Base-by-base conservation (phyloP, 2,888 invertebrate genomes). In the Alviniconcha strummeri region DNA sequence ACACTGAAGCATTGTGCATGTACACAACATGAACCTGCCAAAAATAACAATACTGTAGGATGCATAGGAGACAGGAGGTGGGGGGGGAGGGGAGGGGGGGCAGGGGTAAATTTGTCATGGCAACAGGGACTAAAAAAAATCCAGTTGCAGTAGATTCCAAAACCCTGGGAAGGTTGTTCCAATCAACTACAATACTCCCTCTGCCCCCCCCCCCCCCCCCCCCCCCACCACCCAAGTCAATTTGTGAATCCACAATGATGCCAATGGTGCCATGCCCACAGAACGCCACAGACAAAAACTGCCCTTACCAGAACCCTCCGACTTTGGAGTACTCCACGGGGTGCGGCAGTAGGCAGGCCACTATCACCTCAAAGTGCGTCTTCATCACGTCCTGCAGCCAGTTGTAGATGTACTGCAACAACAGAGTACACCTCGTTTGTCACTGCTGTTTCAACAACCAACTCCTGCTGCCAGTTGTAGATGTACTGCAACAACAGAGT, bases 261-360 rank as follows among this genome's bases (percentile, higher is more conserved):
- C 36, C 36, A 36, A 36, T 3, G 36, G 36, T 36, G 36, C 36
- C 36, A 36, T 36, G 36, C 36, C 36, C 36, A 36, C 36, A 36
- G 36, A 36, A 36, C 0, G 36, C 36, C 36, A 82, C 57, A n/a
- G 72, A 17, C 72, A 3, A 36, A 54, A 36, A 54, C 57, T 54
- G 56, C 64, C 89, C 93, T 93, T 94, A 96, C 96, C 99, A 99
- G 93, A 98, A 98, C 7, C 99, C 99, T 55, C 98, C 99, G 87
- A 99, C 97, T 89, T 98, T 95, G 83, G 98, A 97, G 94, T 97
- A 98, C 93, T 99, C 98, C 15, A 98, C 97, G 83, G 99, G 99
- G 95, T 98, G 98, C 9, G 99, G 99, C 91, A 99, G 94, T 80
- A 99, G 95, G 91, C 99, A 99, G 13, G 98, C 96, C 88, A 98